Base-by-base conservation (phyloP, 2,888 invertebrate genomes). In the Smittia sp. region DNA sequence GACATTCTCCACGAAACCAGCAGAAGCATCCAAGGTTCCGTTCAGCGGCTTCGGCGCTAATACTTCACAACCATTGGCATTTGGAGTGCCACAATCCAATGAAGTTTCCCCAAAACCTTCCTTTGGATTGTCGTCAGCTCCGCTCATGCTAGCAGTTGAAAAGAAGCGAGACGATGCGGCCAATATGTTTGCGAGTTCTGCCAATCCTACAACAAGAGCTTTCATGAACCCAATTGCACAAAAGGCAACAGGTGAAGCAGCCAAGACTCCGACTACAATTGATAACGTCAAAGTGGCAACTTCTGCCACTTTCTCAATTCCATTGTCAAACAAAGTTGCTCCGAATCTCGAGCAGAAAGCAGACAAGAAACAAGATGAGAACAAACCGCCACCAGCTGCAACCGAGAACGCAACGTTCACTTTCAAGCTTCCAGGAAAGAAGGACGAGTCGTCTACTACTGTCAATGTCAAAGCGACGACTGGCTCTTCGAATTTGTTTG, bases 291-390 rank as follows among this genome's bases (percentile, higher is more conserved):
- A 58, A 32, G 46, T 73, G 0, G 25, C 65, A 11, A 62, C 62
- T 1, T 65, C 65, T 20, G 73, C 73, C 11, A 73, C 25, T 4
- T 73, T 73, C 15, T 73, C 73, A 2, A 25, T 73, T 15, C 65
- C 73, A 7, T 27, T 65, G 13, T n/a, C 25, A 2, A 7, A 18
- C 38, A 73, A 73, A 27, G 32, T 24, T 1, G 18, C 46, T 3
- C 25, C 46, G n/a, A 11, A n/a, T 6, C 11, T 0, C 18, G 15
- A 4, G 13, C 46, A 46, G 3, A 70, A 52, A 32, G 32, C 18
- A 15, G 70, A 70, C 13, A 70, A 54, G n/a, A 70, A 70, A 15
- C 13, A 70, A 6, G 68, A 68, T 22, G 22, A 20, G 4, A 68
- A 68, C 20, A n/a, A 27, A 20, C 2, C 32, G 0, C 27, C 70